These are phyloP conservation scores for Phytoseiulus persimilis DNA, from an alignment of 2,888 invertebrate genomes.

Conservation along the genomic window DNA sequence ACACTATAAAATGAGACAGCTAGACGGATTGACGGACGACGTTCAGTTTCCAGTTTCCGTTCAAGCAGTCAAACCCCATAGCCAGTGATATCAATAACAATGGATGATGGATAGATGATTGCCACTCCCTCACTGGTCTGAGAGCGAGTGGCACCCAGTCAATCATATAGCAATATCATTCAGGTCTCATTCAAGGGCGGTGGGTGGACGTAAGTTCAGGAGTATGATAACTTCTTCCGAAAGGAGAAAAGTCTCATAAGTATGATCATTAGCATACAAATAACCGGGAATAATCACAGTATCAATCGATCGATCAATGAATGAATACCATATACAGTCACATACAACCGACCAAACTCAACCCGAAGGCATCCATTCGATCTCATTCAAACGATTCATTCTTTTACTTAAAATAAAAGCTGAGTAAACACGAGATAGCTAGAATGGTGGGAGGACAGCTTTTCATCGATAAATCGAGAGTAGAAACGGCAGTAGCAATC, in stretches of 20 bases:
- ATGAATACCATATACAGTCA: neutral
- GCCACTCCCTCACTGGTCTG: neutral
- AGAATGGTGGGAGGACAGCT: constrained; percentile 30
- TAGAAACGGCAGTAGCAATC: constrained; percentile 41
- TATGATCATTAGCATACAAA: neutral
- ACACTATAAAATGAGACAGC: neutral
- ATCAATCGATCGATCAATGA: constrained; percentile 19
- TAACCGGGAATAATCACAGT: neutral
- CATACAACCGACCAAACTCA: neutral
- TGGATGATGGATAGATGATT: neutral
- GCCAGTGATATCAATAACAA: neutral
- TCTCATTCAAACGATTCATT: neutral
- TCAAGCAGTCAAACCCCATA: neutral
- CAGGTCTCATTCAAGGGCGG: neutral
- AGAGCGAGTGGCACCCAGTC: neutral
- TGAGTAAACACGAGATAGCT: constrained; percentile 5
- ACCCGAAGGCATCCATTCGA: neutral
- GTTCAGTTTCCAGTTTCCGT: neutral
- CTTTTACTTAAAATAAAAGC: neutral
- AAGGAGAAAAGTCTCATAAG: neutral
- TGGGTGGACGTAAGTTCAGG: neutral
- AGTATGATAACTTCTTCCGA: neutral
- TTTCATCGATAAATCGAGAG: constrained; percentile 42
- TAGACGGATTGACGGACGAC: constrained; percentile 19
- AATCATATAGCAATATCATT: neutral